These are phyloP conservation scores for Phylloscopus collybita DNA, from an alignment of 2,797 vertebrate genomes.

Conservation along the genomic window DNA sequence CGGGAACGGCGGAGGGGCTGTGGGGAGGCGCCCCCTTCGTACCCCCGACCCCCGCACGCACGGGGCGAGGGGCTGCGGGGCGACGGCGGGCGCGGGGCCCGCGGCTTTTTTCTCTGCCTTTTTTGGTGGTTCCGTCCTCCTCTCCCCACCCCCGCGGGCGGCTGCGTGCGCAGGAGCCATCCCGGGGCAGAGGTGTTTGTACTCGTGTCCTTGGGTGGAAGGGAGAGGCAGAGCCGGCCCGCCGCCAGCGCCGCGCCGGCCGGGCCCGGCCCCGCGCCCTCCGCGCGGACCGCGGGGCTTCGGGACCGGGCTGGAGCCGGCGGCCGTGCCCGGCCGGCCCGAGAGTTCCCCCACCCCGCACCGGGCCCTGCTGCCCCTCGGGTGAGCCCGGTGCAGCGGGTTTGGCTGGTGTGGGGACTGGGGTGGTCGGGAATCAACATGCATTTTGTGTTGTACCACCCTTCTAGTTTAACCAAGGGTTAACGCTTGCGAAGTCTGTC, in stretches of 20 bases:
- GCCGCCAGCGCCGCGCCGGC: not conserved
- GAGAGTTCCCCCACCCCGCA: not conserved
- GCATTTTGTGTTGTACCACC: not conserved
- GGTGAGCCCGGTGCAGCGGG: not conserved
- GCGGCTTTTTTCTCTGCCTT: not conserved
- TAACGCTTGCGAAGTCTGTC: fast-evolving
- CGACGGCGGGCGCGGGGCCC: not conserved
- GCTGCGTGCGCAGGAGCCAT: constrained; percentile 57
- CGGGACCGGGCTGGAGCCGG: not conserved
- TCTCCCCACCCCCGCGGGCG: not conserved
- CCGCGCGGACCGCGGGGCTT: not conserved
- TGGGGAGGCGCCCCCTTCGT: no score
- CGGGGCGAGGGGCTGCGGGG: not conserved
- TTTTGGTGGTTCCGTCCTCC: constrained; percentile 14
- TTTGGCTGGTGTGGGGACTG: not conserved
- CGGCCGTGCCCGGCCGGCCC: not conserved
- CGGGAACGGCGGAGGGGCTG: not conserved
- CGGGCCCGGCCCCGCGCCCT: not conserved
- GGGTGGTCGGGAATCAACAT: fast-evolving
- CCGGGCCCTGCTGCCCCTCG: not conserved
- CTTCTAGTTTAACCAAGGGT: fast-evolving
- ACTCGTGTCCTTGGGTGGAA: constrained; percentile 51
- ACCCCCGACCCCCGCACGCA: not conserved
- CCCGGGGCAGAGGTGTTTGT: constrained; percentile 57
- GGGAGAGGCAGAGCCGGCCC: constrained; percentile 1